These are phyloP conservation scores for Onthophagus taurus DNA, from an alignment of 1,140 invertebrate genomes.

Conservation along the genomic window DNA sequence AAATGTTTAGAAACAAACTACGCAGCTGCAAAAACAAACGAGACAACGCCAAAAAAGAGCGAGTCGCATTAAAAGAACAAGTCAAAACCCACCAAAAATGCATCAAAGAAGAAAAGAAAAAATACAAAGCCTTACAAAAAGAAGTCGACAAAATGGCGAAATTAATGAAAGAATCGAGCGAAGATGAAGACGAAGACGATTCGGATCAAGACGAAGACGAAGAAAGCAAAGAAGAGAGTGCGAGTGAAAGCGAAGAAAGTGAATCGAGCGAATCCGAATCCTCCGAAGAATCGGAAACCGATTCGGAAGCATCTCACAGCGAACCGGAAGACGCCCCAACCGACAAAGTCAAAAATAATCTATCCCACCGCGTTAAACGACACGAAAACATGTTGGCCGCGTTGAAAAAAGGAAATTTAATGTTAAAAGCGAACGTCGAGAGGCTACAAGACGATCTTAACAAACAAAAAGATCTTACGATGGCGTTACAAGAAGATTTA, in stretches of 20 bases:
- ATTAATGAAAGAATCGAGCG: slow-evolving; percentile 66
- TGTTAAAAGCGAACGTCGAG: slow-evolving; percentile 76
- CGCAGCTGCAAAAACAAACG: slow-evolving; percentile 69
- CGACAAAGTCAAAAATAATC: slow-evolving; percentile 54
- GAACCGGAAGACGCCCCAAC: slow-evolving; percentile 54
- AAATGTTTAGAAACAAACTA: slow-evolving; percentile 67
- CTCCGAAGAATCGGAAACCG: slow-evolving; percentile 47
- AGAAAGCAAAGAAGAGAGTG: slow-evolving; percentile 52
- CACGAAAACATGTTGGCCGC: slow-evolving; percentile 67
- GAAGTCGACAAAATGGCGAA: slow-evolving; percentile 84
- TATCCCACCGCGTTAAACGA: slow-evolving; percentile 51
- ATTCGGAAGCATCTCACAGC: slow-evolving; percentile 46
- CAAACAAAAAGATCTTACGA: slow-evolving; percentile 68
- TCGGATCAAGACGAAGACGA: slow-evolving; percentile 47
- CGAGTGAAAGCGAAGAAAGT: slow-evolving; percentile 49
- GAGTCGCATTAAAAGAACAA: slow-evolving; percentile 63
- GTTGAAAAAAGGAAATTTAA: slow-evolving; percentile 75
- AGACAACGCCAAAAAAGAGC: slow-evolving; percentile 65
- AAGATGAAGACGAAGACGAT: slow-evolving; percentile 61
- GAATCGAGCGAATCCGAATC: slow-evolving; percentile 52
- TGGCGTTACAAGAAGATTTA: slow-evolving; percentile 67
- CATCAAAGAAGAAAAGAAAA: slow-evolving; percentile 65
- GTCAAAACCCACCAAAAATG: slow-evolving; percentile 69
- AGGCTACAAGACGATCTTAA: slow-evolving; percentile 73
- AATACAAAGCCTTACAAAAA: slow-evolving; percentile 68